Base-by-base conservation (phyloP, 2,888 invertebrate species). In the Lepidochrysops patricia region DNA sequence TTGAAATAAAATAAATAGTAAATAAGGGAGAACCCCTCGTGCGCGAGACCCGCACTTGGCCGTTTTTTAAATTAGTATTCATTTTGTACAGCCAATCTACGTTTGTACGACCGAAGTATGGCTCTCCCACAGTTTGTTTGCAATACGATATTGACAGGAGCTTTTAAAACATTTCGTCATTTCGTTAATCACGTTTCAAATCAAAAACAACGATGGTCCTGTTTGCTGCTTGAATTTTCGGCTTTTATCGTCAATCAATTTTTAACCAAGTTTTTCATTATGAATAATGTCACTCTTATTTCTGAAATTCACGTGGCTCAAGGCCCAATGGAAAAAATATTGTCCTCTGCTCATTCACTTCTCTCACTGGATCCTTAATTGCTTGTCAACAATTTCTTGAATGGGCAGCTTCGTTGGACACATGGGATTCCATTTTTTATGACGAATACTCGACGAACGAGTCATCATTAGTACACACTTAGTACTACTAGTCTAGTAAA, bases 301-400 rank as follows among this genome's bases (percentile, higher is more conserved):
- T 48, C 56, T 13, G 13, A 25, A 50, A 25, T 63, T 56, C 54
- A 29, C 32, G 60, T 59, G 43, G 60, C 15, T 37, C 35, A 58
- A 58, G 50, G 32, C 19, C 50, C 13, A 37, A 35, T 32, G 48
- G 7, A 64, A 60, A 64, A 70, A 71, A 70, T 72, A 73, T 65
- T 69, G 62, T 71, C 68, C 70, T 65, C 70, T 67, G 71, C 73
- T 70, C 64, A 63, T 64, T 68, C 70, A 63, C 60, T 64, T 63
- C 68, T 64, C 66, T 70, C 72, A 70, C 71, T 65, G 70, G 67
- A 73, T 72, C 72, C 73, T 82, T 84, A 87, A 86, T 86, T 84
- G 83, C 79, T 80, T 84, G 83, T 82, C 86, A 82, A 79, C 78
- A 82, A 80, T 84, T 83, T 82, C 82, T 81, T 82, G 76, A 84